phyloP scores from a whole-genome alignment of 2,113 vertebrate genomes.

The Trogon melanurus region DNA sequence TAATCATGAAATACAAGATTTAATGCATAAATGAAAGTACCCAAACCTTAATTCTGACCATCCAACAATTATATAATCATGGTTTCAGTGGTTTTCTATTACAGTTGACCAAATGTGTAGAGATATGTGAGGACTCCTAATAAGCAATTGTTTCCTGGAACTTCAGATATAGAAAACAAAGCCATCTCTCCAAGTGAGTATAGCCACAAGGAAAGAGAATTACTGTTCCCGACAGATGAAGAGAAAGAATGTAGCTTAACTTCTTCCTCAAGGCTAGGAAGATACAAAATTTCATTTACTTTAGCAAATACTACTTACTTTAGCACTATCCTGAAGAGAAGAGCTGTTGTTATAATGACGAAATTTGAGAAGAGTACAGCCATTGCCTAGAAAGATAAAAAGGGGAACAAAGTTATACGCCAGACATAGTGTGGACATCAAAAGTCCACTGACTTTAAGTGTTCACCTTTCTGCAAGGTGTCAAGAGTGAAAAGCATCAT shows the following conservation, averaged over 20 bases:
- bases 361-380: conserved; percentile 97
- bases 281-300: background rate
- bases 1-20: background rate
- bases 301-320: conserved; percentile 86
- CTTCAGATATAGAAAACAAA: background rate
- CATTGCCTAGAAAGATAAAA: conserved; percentile 87
- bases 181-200: background rate
- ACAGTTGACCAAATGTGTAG: background rate
- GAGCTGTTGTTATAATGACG: conserved; percentile 96
- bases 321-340: conserved; percentile 93
- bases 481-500: background rate
- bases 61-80: background rate
- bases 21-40: background rate
- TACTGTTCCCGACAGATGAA: background rate
- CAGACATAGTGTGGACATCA: conserved; percentile 5
- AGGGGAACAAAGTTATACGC: conserved; percentile 43
- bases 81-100: background rate
- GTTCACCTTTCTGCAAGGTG: background rate
- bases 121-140: background rate
- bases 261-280: background rate
- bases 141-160: background rate
- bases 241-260: background rate
- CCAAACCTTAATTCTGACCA: background rate
- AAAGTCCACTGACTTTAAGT: background rate
- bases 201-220: background rate